These are phyloP conservation scores for Poecilia velifera DNA, from an alignment of 2,797 vertebrate species.

Conservation along the genomic window DNA sequence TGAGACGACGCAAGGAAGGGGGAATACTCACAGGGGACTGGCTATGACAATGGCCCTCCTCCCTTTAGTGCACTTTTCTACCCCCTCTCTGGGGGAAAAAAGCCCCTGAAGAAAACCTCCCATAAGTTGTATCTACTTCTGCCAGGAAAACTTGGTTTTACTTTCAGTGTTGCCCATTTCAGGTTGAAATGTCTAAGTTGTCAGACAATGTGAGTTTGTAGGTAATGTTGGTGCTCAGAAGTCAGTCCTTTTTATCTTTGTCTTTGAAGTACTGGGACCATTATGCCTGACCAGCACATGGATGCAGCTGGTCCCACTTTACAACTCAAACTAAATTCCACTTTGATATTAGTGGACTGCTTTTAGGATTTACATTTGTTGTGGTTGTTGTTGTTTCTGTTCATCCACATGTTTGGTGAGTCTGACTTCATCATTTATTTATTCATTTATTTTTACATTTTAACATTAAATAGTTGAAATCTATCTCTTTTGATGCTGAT, in stretches of 20 bases:
- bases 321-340: conserved; percentile 31
- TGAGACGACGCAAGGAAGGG: conserved; percentile 66
- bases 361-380: conserved; percentile 33
- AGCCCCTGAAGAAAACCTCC: conserved; percentile 68
- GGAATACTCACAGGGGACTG: conserved; percentile 77
- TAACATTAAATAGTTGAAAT: conserved; percentile 4
- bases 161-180: conserved; percentile 24
- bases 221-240: conserved; percentile 38
- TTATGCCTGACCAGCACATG: conserved; percentile 62
- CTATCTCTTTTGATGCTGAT: conserved; percentile 10
- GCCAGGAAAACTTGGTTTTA: conserved; percentile 38
- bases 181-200: conserved; percentile 16
- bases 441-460: conserved; percentile 3
- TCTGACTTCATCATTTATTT: conserved; percentile 30
- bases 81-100: conserved; percentile 60
- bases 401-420: conserved; percentile 70
- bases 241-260: conserved; percentile 61
- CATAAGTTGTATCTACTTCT: conserved; percentile 50
- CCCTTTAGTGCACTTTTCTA: conserved; percentile 51
- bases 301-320: conserved; percentile 44
- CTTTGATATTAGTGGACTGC: conserved; percentile 21
- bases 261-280: conserved; percentile 81
- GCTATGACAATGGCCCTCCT: conserved; percentile 76
- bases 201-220: conserved; percentile 27
- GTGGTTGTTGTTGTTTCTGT: conserved; percentile 21